Evolutionary conservation across 2,797 vertebrate genomes (phyloP).

Genomic region (Lagocephalus sceleratus): DNA sequence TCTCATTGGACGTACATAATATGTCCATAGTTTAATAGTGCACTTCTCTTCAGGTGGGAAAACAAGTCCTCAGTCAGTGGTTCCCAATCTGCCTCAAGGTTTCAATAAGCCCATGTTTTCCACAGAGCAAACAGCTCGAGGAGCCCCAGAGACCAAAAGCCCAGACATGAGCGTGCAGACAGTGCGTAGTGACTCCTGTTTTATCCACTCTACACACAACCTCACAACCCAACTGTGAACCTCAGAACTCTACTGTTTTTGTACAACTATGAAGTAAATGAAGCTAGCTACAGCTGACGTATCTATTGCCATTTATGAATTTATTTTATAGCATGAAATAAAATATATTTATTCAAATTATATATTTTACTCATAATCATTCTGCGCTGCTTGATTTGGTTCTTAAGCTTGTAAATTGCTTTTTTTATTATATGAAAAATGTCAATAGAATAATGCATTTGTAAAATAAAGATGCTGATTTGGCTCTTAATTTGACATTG

Average conservation of each 20-base stretch:
- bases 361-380: constrained; percentile 99
- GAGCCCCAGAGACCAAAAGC: constrained; percentile 59
- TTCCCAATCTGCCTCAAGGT: constrained; percentile 79
- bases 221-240: constrained; percentile 95
- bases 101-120: constrained; percentile 66
- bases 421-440: constrained; percentile 89
- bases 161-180: constrained; percentile 43
- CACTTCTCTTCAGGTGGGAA: constrained; percentile 80
- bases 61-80: constrained; percentile 72
- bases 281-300: constrained; percentile 98
- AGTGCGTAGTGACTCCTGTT: constrained; percentile 55
- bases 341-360: constrained; percentile 99
- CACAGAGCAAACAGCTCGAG: constrained; percentile 62
- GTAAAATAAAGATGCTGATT: constrained; percentile 99
- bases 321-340: constrained; percentile 99
- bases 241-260: constrained; percentile 98
- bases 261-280: constrained; percentile 94
- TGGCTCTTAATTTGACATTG: constrained; percentile 75
- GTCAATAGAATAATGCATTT: constrained; percentile 96
- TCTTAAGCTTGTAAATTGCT: constrained; percentile 99
- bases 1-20: constrained; percentile 65
- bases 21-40: constrained; percentile 72
- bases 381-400: constrained; percentile 88
- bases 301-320: constrained; percentile 96
- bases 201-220: constrained; percentile 82